phyloP scores from a whole-genome alignment of 2,797 vertebrate species.

The Somateria mollissima region DNA sequence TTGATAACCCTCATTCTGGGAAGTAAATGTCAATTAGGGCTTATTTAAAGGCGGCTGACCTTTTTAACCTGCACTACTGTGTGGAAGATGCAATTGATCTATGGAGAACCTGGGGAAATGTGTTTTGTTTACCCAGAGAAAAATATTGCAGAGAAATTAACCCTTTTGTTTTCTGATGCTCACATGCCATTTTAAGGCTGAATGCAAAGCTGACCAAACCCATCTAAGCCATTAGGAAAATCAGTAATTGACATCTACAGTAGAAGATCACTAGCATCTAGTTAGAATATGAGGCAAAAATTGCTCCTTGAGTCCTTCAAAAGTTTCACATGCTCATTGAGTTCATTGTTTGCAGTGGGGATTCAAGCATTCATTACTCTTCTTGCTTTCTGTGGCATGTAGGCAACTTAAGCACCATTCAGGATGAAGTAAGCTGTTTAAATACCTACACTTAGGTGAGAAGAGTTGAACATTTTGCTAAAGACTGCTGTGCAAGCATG shows the following conservation, averaged over 20 bases:
- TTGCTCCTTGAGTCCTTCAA: neutral
- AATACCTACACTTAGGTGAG: neutral
- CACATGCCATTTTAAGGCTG: fast-evolving
- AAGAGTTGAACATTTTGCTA: neutral
- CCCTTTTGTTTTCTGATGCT: neutral
- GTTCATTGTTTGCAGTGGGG: neutral
- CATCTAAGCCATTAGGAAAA: neutral
- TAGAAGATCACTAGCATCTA: neutral
- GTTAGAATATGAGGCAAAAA: neutral
- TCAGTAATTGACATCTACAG: neutral
- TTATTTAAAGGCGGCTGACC: slow-evolving; percentile 1
- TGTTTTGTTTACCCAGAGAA: neutral
- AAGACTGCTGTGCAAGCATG: neutral
- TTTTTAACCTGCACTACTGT: neutral
- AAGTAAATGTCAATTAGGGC: slow-evolving; percentile 12
- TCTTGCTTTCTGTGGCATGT: neutral
- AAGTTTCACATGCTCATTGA: neutral
- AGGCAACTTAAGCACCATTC: neutral
- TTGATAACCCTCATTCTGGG: neutral
- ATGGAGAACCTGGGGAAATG: neutral
- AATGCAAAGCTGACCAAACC: neutral
- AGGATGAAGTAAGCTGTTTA: neutral
- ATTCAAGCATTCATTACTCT: neutral
- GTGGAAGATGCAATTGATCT: neutral
- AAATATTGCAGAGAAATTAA: neutral